Conservation (phyloP, 2,797 vertebrate genomes). For the Phoebastria nigripes region DNA sequence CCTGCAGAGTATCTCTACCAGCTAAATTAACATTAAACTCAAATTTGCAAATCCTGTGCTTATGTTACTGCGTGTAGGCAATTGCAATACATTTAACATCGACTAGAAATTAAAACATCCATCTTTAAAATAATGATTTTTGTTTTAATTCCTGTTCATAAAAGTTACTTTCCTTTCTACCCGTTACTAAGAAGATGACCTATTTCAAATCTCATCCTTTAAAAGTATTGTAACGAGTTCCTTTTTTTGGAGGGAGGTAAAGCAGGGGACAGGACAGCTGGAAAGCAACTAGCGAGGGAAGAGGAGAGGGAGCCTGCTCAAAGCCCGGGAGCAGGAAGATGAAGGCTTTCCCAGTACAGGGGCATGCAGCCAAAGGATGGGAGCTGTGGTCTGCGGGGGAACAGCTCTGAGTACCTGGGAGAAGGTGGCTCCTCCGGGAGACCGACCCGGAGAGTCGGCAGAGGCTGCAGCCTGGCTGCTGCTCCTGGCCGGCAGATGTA, state of each 20-base stretch:
- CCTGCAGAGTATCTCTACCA: neutral
- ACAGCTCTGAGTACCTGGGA: neutral
- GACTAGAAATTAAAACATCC: neutral
- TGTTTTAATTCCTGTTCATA: neutral
- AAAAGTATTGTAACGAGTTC: neutral
- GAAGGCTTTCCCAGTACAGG: neutral
- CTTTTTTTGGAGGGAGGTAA: neutral
- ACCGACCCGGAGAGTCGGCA: neutral
- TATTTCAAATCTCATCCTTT: constrained; percentile 10
- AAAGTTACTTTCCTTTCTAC: neutral
- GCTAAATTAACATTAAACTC: constrained; percentile 28
- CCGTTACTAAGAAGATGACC: neutral
- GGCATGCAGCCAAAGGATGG: neutral
- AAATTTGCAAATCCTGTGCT: constrained; percentile 21
- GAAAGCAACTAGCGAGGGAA: neutral
- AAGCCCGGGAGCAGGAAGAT: neutral
- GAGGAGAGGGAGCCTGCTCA: neutral
- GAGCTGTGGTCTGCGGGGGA: neutral
- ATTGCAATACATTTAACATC: neutral
- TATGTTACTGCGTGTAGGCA: neutral
- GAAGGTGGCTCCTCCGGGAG: neutral
- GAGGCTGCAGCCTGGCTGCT: neutral
- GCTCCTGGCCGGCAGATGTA: neutral
- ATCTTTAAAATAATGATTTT: neutral
- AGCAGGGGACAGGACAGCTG: neutral